Conservation (phyloP, 92 coral and sea anemone species). For the Epizoanthus ramosus region DNA sequence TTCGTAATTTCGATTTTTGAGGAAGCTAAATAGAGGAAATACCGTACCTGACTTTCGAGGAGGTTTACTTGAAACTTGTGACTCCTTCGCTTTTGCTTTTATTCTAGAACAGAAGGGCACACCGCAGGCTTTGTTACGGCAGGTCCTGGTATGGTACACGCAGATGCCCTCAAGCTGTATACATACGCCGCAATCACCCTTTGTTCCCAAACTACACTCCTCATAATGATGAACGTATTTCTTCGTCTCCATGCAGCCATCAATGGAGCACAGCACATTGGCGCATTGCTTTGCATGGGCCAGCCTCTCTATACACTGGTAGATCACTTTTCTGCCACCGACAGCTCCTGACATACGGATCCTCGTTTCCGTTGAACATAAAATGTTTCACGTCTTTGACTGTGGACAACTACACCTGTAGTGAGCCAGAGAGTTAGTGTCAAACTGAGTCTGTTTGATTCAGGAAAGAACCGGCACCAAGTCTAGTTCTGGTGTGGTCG, state of each 20-base stretch:
- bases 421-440: too few species aligned
- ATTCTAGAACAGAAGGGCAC: constrained; percentile 12
- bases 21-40: too few species aligned
- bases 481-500: too few species aligned
- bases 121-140: constrained; percentile 25
- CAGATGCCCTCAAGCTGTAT: constrained; percentile 21
- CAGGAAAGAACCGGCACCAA: too few species aligned
- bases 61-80: constrained; percentile 2
- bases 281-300: constrained; percentile 16
- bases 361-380: too few species aligned
- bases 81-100: background rate
- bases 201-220: background rate
- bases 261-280: constrained; percentile 5
- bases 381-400: too few species aligned
- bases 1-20: too few species aligned
- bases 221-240: constrained; percentile 4
- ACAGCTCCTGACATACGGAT: background rate
- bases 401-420: too few species aligned
- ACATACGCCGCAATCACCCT: background rate
- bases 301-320: constrained; percentile 28
- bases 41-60: background rate
- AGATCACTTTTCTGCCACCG: constrained; percentile 17
- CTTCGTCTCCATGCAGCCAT: constrained; percentile 2
- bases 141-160: constrained; percentile 26
- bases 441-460: too few species aligned